Percentiles rank a stretch among this genome's conserved stretches.
Conservation (phyloP, 2,113 vertebrate genomes). For the Aphyosemion australe region DNA sequence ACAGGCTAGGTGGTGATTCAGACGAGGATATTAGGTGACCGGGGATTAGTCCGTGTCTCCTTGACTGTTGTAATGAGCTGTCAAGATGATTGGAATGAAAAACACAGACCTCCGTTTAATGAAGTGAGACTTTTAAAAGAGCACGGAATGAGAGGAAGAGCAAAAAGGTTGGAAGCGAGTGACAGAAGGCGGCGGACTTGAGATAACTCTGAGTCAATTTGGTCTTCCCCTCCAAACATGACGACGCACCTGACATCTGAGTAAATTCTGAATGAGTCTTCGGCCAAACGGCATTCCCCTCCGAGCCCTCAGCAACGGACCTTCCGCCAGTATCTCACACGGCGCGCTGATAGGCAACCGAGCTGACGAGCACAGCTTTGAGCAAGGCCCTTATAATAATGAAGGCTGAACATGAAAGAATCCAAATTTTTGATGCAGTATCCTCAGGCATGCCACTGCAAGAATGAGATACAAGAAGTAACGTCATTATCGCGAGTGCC, state of each 20-base stretch:
- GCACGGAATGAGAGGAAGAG: slow-evolving; percentile 34
- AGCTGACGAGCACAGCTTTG: slow-evolving; percentile 20
- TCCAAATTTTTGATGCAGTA: slow-evolving; percentile 45
- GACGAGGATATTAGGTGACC: slow-evolving; percentile 45
- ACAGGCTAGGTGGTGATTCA: slow-evolving; percentile 31
- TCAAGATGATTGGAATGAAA: slow-evolving; percentile 75
- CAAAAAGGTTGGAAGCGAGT: slow-evolving; percentile 25
- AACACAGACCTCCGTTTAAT: slow-evolving; percentile 67
- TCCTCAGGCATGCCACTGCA: slow-evolving; percentile 54
- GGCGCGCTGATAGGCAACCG: slow-evolving; percentile 31
- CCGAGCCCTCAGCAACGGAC: slow-evolving; percentile 12
- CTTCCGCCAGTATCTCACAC: slow-evolving; percentile 18
- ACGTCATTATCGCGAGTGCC: slow-evolving; percentile 62
- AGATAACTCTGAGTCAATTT: slow-evolving; percentile 37
- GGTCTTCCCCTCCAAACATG: slow-evolving; percentile 15
- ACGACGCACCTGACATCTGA: slow-evolving; percentile 11
- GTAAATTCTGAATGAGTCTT: slow-evolving; percentile 29
- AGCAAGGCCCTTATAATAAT: slow-evolving; percentile 45
- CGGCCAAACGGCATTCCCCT: slow-evolving; percentile 36
- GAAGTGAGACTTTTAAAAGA: slow-evolving; percentile 57
- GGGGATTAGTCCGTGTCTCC: slow-evolving; percentile 58
- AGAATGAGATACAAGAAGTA: slow-evolving; percentile 62
- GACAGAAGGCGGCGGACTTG: slow-evolving; percentile 15
- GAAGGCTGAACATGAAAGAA: slow-evolving; percentile 51
- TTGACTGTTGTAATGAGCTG: slow-evolving; percentile 69